Percentiles rank a stretch among this genome's conserved stretches.
phyloP scores from a whole-genome alignment of 1,140 invertebrate genomes.

The Conopomorpha cramerella region DNA sequence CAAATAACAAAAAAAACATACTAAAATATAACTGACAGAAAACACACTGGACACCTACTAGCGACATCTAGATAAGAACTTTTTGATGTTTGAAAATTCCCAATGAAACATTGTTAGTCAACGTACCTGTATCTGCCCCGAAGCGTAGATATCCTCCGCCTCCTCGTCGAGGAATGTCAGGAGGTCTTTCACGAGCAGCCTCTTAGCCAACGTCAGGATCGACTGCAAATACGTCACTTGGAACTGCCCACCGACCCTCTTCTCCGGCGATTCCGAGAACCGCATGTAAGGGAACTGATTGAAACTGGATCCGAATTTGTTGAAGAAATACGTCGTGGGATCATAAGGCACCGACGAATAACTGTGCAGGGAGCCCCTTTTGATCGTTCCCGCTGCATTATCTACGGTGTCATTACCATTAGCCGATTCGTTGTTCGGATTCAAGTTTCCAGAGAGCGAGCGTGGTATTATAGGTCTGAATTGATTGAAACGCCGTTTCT shows the following conservation, averaged over 20 bases:
- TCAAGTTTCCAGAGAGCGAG: constrained; percentile 86
- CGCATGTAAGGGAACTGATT: constrained; percentile 83
- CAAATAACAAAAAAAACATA: no score
- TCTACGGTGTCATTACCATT: constrained; percentile 52
- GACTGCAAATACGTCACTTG: constrained; percentile 77
- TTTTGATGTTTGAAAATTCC: no score
- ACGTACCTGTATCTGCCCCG: constrained; percentile 62
- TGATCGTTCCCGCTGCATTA: constrained; percentile 38
- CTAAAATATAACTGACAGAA: no score
- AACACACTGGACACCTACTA: no score
- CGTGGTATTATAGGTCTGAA: constrained; percentile 88
- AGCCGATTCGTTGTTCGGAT: constrained; percentile 49
- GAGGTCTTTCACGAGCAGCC: constrained; percentile 85
- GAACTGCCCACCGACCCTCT: constrained; percentile 66
- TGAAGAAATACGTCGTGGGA: constrained; percentile 85
- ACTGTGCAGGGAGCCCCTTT: constrained; percentile 63
- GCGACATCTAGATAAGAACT: no score
- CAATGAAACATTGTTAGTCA: no score
- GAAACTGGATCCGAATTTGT: constrained; percentile 91
- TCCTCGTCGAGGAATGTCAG: constrained; percentile 82
- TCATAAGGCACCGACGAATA: constrained; percentile 75
- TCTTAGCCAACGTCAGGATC: constrained; percentile 81
- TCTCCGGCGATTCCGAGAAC: constrained; percentile 70
- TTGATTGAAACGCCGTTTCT: constrained; percentile 68
- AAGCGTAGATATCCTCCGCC: constrained; percentile 74